Evolutionary conservation across 1,140 invertebrate genomes (phyloP), one percentile per base, ranked within the genome.

Genomic region (Paraescarpia echinospica): DNA sequence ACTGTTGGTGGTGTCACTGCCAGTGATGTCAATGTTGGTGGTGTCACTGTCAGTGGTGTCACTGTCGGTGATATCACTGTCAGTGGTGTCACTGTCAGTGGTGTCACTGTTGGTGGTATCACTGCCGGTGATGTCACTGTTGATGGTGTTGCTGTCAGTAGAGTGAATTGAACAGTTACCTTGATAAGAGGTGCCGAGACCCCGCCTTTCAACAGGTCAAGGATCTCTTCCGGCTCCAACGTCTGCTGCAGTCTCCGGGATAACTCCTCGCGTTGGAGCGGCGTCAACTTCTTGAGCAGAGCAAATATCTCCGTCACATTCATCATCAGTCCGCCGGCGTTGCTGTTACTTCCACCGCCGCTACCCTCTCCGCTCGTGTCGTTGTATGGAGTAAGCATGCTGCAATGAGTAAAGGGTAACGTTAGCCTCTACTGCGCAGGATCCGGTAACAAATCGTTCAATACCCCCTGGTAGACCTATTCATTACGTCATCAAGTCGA

Each of bases 301-400:
- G 91, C 34, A 18, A 92, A 34, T 22, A 92, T 35, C 91, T 92
- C 91, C 35, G 91, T 41, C 9, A 35, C 91, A 34, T 92, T 92
- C 34, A 92, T 51, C 34, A 34, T 90, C 12, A 34, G 90, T 4
- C 18, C 90, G 34, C 34, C 18, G 34, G 4, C 90, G 34, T 34
- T 90, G 90, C 90, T 90, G 90, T 77, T 77, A 18, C 59, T 77
- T 18, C 59, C 59, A 27, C 59, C 22, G 59, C 59, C 59, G 27
- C 59, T 77, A 4, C 59, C 59, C 59, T 18, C 59, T 77, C 59
- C 59, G 59, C 59, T 77, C 0, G 59, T 77, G 27, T 77, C 59
- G 59, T 77, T 77, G 59, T 77, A 77, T 4, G 59, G 9, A 77
- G 59, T 22, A 12, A 77, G 2, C 59, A 77, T 77, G 59, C 59